Percentiles rank a stretch among this genome's conserved stretches.
Conservation (phyloP, 2,888 invertebrate species). For the Callimorpha dominula region DNA sequence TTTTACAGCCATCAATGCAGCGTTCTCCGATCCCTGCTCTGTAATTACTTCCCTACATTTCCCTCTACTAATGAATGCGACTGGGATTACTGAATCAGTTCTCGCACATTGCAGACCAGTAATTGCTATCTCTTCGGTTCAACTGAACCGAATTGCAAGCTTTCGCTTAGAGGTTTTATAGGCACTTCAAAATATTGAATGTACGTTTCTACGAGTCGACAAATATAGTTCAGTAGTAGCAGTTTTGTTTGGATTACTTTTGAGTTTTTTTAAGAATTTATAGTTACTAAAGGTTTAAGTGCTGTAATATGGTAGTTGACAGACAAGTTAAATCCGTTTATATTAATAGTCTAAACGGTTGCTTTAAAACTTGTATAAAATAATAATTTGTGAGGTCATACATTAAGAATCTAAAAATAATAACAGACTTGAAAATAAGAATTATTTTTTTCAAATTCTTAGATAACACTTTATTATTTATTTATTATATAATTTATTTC, state of each 20-base stretch:
- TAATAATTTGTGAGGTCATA: too few species aligned
- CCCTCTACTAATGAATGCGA: slow-evolving; percentile 25
- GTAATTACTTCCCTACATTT: slow-evolving; percentile 21
- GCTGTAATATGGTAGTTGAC: too few species aligned
- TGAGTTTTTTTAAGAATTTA: too few species aligned
- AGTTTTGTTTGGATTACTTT: neutral
- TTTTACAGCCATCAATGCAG: slow-evolving; percentile 14
- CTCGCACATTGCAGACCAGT: slow-evolving; percentile 22
- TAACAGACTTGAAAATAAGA: too few species aligned
- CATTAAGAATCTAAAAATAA: too few species aligned
- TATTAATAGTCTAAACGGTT: too few species aligned
- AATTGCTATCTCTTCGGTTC: slow-evolving; percentile 23
- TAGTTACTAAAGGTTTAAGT: neutral
- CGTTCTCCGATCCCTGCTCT: slow-evolving; percentile 10
- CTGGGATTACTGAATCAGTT: slow-evolving; percentile 24
- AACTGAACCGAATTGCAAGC: slow-evolving; percentile 15
- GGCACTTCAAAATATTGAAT: slow-evolving; percentile 2
- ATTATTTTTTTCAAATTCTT: too few species aligned
- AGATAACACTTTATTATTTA: too few species aligned
- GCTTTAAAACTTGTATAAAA: too few species aligned
- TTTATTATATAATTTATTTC: too few species aligned
- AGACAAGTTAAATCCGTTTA: too few species aligned
- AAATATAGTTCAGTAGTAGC: neutral
- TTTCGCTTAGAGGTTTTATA: slow-evolving; percentile 4
- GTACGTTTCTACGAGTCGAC: neutral